Evolutionary conservation across 2,797 vertebrate genomes (phyloP).

Genomic region (Anabas testudineus): DNA sequence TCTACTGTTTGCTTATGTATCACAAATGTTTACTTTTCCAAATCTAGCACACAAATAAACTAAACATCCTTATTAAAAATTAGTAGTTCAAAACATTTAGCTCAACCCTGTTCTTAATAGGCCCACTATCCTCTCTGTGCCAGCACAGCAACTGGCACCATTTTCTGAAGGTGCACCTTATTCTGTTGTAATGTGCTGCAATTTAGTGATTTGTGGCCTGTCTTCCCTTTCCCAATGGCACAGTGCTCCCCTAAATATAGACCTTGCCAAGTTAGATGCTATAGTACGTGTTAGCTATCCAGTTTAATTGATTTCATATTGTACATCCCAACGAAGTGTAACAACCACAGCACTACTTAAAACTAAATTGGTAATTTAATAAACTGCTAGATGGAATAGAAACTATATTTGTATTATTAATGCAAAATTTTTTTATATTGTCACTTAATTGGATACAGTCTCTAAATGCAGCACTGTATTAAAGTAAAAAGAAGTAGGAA

Average conservation of each 20-base stretch:
- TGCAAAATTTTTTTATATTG: neutral
- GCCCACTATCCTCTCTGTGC: slow-evolving; percentile 24
- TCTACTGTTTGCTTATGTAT: slow-evolving; percentile 1
- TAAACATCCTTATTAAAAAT: slow-evolving; percentile 5
- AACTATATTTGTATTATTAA: slow-evolving; percentile 5
- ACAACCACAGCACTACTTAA: neutral
- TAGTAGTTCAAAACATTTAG: slow-evolving; percentile 40
- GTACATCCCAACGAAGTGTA: slow-evolving; percentile 15
- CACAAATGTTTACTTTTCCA: slow-evolving; percentile 13
- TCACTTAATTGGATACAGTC: slow-evolving; percentile 19
- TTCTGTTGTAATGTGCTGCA: slow-evolving; percentile 24
- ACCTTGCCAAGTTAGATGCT: slow-evolving; percentile 27
- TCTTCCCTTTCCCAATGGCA: slow-evolving; percentile 16
- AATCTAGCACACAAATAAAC: slow-evolving; percentile 10
- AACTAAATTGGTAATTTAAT: slow-evolving; percentile 13
- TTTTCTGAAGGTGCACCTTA: slow-evolving; percentile 8
- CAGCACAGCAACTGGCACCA: slow-evolving; percentile 21
- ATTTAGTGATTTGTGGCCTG: slow-evolving; percentile 22
- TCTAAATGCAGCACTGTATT: slow-evolving; percentile 20
- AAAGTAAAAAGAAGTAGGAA: slow-evolving; percentile 8
- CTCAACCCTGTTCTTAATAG: slow-evolving; percentile 39
- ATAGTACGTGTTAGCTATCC: slow-evolving; percentile 21
- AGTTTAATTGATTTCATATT: slow-evolving; percentile 41
- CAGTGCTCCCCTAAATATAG: slow-evolving; percentile 28
- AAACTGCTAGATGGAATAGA: neutral